Base-by-base conservation (phyloP, 2,113 vertebrate genomes). In the Chinchilla lanigera region DNA sequence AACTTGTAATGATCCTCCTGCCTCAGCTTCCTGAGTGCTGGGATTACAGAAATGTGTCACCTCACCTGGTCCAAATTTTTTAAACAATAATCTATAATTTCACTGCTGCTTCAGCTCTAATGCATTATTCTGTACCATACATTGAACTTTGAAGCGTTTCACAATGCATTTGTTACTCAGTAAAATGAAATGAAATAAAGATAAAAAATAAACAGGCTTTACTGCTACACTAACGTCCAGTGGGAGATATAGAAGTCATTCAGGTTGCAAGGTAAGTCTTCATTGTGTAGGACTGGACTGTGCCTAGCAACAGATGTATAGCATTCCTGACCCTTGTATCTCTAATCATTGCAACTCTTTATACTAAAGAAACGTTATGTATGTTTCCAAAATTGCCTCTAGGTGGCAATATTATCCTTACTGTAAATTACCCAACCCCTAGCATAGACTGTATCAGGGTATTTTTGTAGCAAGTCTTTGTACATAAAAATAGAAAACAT, bases 321-420 rank as follows among this genome's bases (percentile, higher is more conserved):
- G 35, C 41, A 69, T 87, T 65, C 26, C n/a, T 50, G 16, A 82
- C 2, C 44, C 71, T 67, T 87, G 17, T 28, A 54, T 80, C 94
- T 85, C 35, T 61, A 26, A 47, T 75, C 14, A 95, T 7, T 90
- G 28, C 20, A 94, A 77, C 33, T 75, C 58, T 50, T 50, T 9
- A 9, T 50, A 58, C 19, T 58, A 20, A 16, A 56, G 91, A 82
- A 82, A 67, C 3, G 58, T 73, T 38, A 28, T 50, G 71, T 6
- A 78, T 67, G n/a, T 50, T 61, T 86, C 81, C 47, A 60, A 89
- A 94, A 96, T n/a, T 94, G 86, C 92, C 95, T 96, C 86, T 96
- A 97, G 96, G 86, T 92, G 95, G 95, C 96, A 94, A 94, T 83
- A 61, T 71, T 83, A 95, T 80, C 30, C 63, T 20, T 89, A 85